Percentiles rank a stretch among this genome's conserved stretches.
phyloP scores from a whole-genome alignment of 35 echinoderm and acorn worm genomes.

The Lytechinus pictus region DNA sequence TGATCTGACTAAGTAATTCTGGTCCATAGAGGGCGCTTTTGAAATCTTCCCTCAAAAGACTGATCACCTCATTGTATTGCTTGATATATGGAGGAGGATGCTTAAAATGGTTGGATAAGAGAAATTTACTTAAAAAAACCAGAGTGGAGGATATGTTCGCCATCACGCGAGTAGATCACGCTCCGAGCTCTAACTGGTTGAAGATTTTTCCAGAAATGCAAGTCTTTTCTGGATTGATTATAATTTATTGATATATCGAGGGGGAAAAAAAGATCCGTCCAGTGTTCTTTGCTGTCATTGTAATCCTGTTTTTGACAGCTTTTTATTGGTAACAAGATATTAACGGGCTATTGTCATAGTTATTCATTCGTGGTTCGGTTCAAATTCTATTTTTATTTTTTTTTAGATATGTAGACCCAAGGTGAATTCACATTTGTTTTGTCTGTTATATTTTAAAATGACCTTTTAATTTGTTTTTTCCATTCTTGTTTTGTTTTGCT shows the following conservation, averaged over 20 bases:
- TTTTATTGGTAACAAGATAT: background rate
- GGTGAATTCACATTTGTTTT: background rate
- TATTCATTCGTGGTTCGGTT: background rate
- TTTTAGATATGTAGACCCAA: background rate
- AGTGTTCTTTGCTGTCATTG: background rate
- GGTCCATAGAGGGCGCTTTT: background rate
- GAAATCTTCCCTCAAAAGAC: background rate
- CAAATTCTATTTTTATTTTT: background rate
- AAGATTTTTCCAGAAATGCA: background rate
- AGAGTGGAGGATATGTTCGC: too few species aligned
- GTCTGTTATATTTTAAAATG: background rate
- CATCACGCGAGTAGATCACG: too few species aligned
- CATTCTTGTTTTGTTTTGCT: background rate
- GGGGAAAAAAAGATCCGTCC: background rate
- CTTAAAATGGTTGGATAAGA: too few species aligned
- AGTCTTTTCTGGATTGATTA: background rate
- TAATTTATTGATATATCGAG: conserved; percentile 7
- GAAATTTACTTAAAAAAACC: too few species aligned
- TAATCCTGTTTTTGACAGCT: background rate
- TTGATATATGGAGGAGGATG: background rate
- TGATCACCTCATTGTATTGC: background rate
- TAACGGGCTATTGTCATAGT: background rate
- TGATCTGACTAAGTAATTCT: background rate
- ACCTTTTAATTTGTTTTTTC: background rate
- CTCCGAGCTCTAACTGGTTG: background rate